Evolutionary conservation across 2,888 invertebrate species (phyloP), one percentile per base, ranked within the genome.

Genomic region (Ellobium chinense): DNA sequence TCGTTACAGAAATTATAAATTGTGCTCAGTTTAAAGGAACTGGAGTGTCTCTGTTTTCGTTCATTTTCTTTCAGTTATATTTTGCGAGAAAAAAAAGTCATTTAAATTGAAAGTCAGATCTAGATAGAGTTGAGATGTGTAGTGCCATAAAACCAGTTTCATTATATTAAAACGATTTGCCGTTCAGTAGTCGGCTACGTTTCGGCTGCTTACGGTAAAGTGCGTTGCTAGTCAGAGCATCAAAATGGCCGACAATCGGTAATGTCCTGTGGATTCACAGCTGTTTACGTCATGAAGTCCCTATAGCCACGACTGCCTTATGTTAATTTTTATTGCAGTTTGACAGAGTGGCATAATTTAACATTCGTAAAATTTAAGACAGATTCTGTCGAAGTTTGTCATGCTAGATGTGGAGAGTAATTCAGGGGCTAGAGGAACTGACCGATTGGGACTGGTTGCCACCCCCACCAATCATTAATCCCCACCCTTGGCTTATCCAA

Each of bases 171-270:
- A 46, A 7, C 46, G 18, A 46, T 46, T 18, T 46, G 7, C 18
- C 46, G 18, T 46, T 46, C 18, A 7, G 18, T 18, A 12, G 18
- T 18, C 18, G 46, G 9, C 46, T 7, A 12, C 18, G 9, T 12
- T 46, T 7, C 46, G 46, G 46, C 18, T 46, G 18, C 46, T 58
- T 34, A 36, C 72, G 72, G 72, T 24, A 60, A 60, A 9, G 56
- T 36, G 36, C 72, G n/a, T 1, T 36, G 27, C 34, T 0, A 37
- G 36, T 60, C 72, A 24, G 70, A 56, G 60, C 21, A 21, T 36
- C 21, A 37, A 70, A 56, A 68, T 72, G 72, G 72, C 72, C 37
- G 72, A 72, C 18, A 72, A 72, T 27, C 31, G 72, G 72, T 72
- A 60, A 37, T 39, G 60, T 36, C 36, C n/a, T 69, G 27, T n/a